phyloP scores from a whole-genome alignment of 2,797 vertebrate species.

The Coregonus sp. region DNA sequence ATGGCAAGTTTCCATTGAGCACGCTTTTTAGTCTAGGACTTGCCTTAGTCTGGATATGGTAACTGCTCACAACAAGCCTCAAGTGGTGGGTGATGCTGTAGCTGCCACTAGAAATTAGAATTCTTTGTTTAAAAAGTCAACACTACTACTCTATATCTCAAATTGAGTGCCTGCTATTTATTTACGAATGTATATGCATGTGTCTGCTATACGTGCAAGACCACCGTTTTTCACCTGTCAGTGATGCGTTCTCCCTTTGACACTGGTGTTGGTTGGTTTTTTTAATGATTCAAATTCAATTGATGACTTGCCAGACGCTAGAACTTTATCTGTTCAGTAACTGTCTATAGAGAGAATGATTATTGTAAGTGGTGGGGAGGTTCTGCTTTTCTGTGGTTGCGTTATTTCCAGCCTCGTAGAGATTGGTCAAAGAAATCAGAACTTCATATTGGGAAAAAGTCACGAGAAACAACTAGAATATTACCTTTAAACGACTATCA shows the following conservation, averaged over 20 bases:
- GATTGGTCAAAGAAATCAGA: neutral
- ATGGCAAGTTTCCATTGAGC: too few species aligned
- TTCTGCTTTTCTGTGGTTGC: too few species aligned
- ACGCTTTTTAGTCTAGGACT: neutral
- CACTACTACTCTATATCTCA: conserved; percentile 53
- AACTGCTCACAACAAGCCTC: too few species aligned
- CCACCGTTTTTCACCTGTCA: conserved; percentile 17
- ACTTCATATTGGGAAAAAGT: neutral
- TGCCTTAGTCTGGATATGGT: too few species aligned
- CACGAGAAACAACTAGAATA: neutral
- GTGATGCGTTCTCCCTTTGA: neutral
- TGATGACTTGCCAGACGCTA: too few species aligned
- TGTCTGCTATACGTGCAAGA: conserved; percentile 28
- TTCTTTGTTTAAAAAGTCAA: neutral
- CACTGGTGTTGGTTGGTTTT: neutral
- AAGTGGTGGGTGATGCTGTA: neutral
- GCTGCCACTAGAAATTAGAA: neutral
- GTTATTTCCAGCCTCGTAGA: neutral
- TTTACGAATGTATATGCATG: conserved; percentile 65
- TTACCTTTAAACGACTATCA: neutral
- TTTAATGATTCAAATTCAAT: neutral
- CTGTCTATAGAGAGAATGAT: too few species aligned
- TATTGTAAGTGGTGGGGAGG: too few species aligned
- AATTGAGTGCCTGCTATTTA: conserved; percentile 64
- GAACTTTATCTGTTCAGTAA: too few species aligned